phyloP scores from a whole-genome alignment of 1,140 invertebrate species.

The Meloidogyne hapla region DNA sequence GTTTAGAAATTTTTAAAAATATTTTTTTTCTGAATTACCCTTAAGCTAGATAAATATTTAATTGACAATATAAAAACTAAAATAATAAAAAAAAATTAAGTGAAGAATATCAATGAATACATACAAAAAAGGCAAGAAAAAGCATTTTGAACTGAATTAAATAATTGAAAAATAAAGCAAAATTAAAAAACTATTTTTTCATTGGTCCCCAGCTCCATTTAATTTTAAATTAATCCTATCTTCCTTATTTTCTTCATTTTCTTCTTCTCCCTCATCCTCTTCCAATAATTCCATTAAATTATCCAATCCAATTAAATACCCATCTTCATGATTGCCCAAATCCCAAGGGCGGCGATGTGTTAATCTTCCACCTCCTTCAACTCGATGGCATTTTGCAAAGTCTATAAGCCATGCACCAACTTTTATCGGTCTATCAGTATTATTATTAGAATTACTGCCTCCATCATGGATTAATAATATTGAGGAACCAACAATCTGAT shows the following conservation, averaged over 20 bases:
- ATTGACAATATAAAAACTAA: too few relatives aligned
- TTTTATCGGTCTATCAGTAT: slow-evolving; percentile 65
- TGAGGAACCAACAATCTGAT: slow-evolving; percentile 85
- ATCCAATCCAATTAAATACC: slow-evolving; percentile 88
- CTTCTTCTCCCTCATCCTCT: background rate
- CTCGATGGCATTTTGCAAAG: slow-evolving; percentile 87
- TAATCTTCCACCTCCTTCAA: slow-evolving; percentile 76
- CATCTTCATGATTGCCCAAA: slow-evolving; percentile 97
- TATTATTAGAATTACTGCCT: background rate
- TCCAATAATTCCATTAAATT: slow-evolving; percentile 80
- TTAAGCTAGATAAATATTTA: too few relatives aligned
- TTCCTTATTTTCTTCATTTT: background rate
- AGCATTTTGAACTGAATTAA: background rate
- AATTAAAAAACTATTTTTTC: background rate
- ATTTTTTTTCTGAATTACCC: too few relatives aligned
- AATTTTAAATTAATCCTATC: background rate
- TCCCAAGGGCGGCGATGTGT: slow-evolving; percentile 82
- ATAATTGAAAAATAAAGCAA: too few relatives aligned
- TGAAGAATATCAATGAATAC: too few relatives aligned
- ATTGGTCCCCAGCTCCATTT: background rate
- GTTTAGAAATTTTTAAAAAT: too few relatives aligned
- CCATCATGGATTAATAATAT: slow-evolving; percentile 73
- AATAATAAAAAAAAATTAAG: too few relatives aligned
- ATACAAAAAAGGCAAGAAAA: background rate
- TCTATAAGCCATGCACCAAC: slow-evolving; percentile 95